Evolutionary conservation across 2,797 vertebrate species (phyloP), one percentile per base, ranked within the genome.

Genomic region (Taenioides sp.): DNA sequence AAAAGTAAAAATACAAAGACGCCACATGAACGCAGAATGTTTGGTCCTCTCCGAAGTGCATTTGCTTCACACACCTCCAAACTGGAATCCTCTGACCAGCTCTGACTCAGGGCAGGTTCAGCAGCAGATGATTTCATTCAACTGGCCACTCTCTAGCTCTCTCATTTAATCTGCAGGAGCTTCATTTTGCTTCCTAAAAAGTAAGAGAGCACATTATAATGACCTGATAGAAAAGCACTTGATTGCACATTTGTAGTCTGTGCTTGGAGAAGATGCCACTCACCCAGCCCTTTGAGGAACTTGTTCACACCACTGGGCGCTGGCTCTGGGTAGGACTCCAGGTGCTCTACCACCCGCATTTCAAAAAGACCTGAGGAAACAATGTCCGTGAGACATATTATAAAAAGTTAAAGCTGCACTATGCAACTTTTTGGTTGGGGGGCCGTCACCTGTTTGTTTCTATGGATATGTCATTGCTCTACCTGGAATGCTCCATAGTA

Each of bases 221-320:
- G 58, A 84, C 40, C 23, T 28, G 57, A 3, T 60, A 28, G 68
- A 55, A 61, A 18, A 17, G 0, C 58, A 58, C n/a, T 62, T 5
- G 52, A 61, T 67, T 23, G 14, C 14, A 47, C 43, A 47, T 47
- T 47, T 47, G 43, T 47, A 2, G 16, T 50, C 18, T 72, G 17
- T 1, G 25, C 72, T 17, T 57, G 28, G 37, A 28, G n/a, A 0
- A 23, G 10, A 43, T 3, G 20, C 34, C 16, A 82, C 93, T 94
- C 87, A 99, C 98, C 96, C 14, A 99, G 93, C 80, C 94, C 97
- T 83, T 96, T 96, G 62, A 99, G 92, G 89, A 98, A 97, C 91
- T 89, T 96, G 90, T 98, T 98, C 83, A 99, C 87, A 3, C 96
- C 95, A 5, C 94, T 96, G 37, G 94, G 94, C 83, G 96, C 97